A percentile compares a stretch with the other conserved stretches of the same genome.
phyloP scores from a whole-genome alignment of 2,113 vertebrate genomes.

The Lagopus muta region DNA sequence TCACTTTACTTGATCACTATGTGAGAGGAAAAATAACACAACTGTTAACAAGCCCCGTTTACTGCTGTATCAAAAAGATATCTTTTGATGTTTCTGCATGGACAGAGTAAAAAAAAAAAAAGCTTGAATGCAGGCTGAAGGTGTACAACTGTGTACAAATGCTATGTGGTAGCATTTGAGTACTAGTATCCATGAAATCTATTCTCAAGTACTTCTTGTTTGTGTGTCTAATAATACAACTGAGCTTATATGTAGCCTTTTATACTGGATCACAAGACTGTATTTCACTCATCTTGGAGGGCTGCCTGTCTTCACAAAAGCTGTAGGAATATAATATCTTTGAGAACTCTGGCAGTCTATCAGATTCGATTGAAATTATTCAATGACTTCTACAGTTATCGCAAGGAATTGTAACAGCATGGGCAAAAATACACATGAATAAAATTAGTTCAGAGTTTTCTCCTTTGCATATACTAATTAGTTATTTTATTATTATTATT shows the following conservation, averaged over 20 bases:
- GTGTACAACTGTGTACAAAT: background rate
- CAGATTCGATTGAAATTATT: background rate
- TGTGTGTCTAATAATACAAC: background rate
- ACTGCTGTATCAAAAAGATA: background rate
- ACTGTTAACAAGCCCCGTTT: background rate
- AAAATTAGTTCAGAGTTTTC: background rate
- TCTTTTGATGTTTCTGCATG: background rate
- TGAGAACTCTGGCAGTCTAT: background rate
- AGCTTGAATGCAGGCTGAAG: background rate
- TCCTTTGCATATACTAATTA: background rate
- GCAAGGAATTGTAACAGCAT: background rate
- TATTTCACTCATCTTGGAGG: constrained; percentile 8
- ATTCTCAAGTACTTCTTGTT: background rate
- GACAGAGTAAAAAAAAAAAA: background rate
- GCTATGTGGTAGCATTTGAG: background rate
- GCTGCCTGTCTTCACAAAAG: constrained; percentile 8
- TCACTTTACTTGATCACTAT: background rate
- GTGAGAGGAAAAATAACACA: background rate
- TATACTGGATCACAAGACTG: background rate
- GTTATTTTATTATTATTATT: too few relatives aligned
- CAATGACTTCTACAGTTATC: background rate
- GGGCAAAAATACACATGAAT: background rate
- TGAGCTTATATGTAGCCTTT: background rate
- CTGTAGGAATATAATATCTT: background rate
- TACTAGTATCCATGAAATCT: background rate